These are phyloP conservation scores for Auanema sp. DNA, from an alignment of 2,888 invertebrate species.

Conservation along the genomic window DNA sequence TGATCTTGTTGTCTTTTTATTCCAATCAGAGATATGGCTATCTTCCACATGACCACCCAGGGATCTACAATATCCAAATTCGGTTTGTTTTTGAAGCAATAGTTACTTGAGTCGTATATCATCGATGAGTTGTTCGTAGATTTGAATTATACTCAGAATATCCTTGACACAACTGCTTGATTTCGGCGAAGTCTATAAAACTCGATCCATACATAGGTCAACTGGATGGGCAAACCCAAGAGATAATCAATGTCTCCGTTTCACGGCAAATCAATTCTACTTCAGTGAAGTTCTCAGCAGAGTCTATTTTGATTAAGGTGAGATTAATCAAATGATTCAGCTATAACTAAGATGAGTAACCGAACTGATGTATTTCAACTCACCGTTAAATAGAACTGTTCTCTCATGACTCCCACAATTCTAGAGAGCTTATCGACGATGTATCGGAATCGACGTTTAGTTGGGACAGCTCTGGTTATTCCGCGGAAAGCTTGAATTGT, in stretches of 20 bases:
- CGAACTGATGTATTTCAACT: background rate
- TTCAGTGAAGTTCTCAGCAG: background rate
- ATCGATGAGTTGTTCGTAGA: conserved; percentile 4
- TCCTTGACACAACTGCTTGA: background rate
- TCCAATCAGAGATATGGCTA: conserved; percentile 3
- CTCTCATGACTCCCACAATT: conserved; percentile 12
- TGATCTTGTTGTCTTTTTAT: background rate
- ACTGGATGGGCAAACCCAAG: background rate
- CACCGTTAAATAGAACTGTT: conserved; percentile 14
- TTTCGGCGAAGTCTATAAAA: background rate
- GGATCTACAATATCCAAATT: conserved; percentile 3
- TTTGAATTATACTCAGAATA: background rate
- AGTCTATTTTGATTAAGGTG: background rate
- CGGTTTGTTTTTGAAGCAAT: background rate
- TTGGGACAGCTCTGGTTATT: too few species aligned
- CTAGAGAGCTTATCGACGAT: conserved; percentile 7
- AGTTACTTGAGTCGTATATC: conserved; percentile 6
- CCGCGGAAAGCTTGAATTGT: too few species aligned
- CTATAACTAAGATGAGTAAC: background rate
- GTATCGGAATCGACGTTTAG: conserved; percentile 5
- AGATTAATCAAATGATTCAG: background rate
- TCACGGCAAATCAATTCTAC: background rate
- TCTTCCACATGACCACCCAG: conserved; percentile 2
- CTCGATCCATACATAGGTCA: background rate
- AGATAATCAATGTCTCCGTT: background rate